These are phyloP conservation scores for Andricus quercusramuli DNA, from an alignment of 2,888 invertebrate species.

Conservation along the genomic window DNA sequence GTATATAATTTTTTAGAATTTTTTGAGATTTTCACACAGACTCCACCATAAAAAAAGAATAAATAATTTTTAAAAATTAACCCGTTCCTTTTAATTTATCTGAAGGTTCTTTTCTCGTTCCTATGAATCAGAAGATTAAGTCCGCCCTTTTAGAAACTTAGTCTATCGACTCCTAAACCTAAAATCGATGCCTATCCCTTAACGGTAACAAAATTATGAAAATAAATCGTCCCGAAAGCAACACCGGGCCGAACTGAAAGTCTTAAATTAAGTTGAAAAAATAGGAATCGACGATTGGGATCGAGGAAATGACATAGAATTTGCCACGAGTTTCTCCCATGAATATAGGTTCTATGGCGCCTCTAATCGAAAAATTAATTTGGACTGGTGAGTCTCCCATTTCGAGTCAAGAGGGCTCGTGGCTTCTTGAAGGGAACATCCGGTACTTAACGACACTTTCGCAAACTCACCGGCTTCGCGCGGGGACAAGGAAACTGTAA, in stretches of 20 bases:
- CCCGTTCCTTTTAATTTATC: background rate
- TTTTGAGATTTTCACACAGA: no score
- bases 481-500: slow-evolving; percentile 42
- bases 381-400: slow-evolving; percentile 57
- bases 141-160: background rate
- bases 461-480: slow-evolving; percentile 18
- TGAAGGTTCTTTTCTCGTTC: background rate
- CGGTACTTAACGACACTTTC: slow-evolving; percentile 34
- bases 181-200: background rate
- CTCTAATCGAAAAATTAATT: slow-evolving; percentile 67
- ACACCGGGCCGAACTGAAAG: background rate
- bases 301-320: slow-evolving; percentile 68
- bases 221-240: background rate
- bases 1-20: no score
- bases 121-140: background rate
- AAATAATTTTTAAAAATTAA: no score
- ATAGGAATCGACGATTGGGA: slow-evolving; percentile 26
- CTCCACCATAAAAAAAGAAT: no score
- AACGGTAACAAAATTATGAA: slow-evolving; percentile 25
- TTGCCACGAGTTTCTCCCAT: slow-evolving; percentile 50
- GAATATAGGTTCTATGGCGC: slow-evolving; percentile 54
- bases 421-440: slow-evolving; percentile 14
- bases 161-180: background rate
- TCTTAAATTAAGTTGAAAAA: background rate
- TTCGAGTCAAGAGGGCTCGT: background rate